phyloP scores from a whole-genome alignment of 2,797 vertebrate genomes.

The Vultur gryphus region DNA sequence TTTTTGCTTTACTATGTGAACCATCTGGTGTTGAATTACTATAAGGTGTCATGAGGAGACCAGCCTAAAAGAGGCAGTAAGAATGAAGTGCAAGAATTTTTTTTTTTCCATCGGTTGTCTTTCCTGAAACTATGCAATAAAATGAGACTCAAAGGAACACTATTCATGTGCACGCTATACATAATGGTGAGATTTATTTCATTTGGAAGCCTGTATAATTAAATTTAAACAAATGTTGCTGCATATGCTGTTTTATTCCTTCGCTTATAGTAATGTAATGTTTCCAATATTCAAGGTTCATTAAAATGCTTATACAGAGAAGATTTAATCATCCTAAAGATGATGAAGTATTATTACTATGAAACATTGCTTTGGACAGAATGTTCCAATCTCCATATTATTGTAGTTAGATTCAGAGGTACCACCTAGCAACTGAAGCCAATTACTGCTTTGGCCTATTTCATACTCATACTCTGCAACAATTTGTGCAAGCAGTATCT shows the following conservation, averaged over 20 bases:
- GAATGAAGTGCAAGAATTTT: not conserved
- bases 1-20: not conserved
- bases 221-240: not conserved
- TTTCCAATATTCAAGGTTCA: not conserved
- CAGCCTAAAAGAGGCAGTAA: not conserved
- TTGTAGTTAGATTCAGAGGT: not conserved
- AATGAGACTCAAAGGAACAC: not conserved
- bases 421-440: not conserved
- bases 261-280: not conserved
- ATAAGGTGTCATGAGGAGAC: not conserved
- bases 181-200: not conserved
- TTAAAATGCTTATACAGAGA: not conserved
- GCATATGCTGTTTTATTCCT: not conserved
- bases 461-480: not conserved
- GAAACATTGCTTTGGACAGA: not conserved
- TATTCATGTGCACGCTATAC: not conserved
- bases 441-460: not conserved
- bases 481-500: not conserved
- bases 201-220: not conserved
- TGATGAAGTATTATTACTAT: not conserved
- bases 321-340: not conserved
- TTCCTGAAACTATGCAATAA: not conserved
- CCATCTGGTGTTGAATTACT: not conserved
- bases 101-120: not conserved
- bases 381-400: not conserved